Conservation (phyloP, 2,113 vertebrate genomes). For the Oophaga pumilio region DNA sequence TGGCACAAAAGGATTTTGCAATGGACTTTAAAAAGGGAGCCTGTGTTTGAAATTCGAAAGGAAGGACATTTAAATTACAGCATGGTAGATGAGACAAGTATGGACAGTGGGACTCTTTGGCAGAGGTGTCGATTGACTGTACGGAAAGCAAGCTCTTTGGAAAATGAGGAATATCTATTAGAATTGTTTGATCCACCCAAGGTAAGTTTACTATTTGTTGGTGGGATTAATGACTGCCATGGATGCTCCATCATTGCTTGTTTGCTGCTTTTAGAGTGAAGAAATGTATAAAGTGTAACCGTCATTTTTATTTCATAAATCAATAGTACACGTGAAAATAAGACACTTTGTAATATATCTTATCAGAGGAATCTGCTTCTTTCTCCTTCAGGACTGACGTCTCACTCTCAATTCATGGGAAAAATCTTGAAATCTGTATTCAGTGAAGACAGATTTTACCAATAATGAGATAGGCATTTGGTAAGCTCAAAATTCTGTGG, state of each 20-base stretch:
- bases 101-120: conserved; percentile 86
- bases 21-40: conserved; percentile 72
- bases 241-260: not conserved
- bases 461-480: too few relatives aligned
- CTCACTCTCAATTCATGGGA: too few relatives aligned
- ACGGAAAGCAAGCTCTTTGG: conserved; percentile 69
- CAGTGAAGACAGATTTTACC: too few relatives aligned
- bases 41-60: conserved; percentile 76
- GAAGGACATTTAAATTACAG: conserved; percentile 87
- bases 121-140: conserved; percentile 88
- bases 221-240: not conserved
- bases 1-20: conserved; percentile 73
- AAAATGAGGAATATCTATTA: conserved; percentile 75
- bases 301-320: too few relatives aligned
- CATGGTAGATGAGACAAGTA: conserved; percentile 86
- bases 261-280: not conserved
- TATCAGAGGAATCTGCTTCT: too few relatives aligned
- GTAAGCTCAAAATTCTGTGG: too few relatives aligned
- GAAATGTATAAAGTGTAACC: not conserved
- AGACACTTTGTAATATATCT: too few relatives aligned
- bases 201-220: conserved; percentile 70
- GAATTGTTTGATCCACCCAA: conserved; percentile 96
- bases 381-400: too few relatives aligned
- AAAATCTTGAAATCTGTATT: too few relatives aligned
- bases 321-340: too few relatives aligned